Conservation (phyloP, 2,113 vertebrate species). For the Microcebus griseorufus region DNA sequence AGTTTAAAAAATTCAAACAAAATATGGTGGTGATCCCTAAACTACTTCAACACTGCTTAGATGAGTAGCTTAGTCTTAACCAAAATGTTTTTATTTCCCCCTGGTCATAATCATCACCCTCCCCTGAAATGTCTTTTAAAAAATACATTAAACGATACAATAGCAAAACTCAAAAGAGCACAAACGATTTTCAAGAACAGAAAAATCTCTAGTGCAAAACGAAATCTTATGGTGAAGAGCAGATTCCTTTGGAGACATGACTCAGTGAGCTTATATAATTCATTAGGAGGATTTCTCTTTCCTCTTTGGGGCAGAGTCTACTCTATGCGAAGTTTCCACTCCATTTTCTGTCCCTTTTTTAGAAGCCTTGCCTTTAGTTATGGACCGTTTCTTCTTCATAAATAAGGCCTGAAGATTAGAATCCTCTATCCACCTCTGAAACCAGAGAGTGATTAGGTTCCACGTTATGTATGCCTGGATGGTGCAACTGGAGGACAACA, state of each 20-base stretch:
- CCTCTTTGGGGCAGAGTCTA: slow-evolving; percentile 91
- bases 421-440: slow-evolving; percentile 92
- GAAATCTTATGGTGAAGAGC: slow-evolving; percentile 75
- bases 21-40: slow-evolving; percentile 7
- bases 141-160: slow-evolving; percentile 71
- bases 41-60: slow-evolving; percentile 60
- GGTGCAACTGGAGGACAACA: slow-evolving; percentile 94
- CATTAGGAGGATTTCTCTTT: slow-evolving; percentile 93
- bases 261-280: slow-evolving; percentile 73
- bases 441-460: slow-evolving; percentile 96
- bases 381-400: slow-evolving; percentile 90
- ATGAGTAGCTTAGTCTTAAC: slow-evolving; percentile 59
- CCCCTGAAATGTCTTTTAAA: slow-evolving; percentile 52
- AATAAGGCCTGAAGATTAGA: slow-evolving; percentile 84
- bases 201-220: slow-evolving; percentile 80
- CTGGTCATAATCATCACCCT: not conserved
- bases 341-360: slow-evolving; percentile 96
- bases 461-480: slow-evolving; percentile 98
- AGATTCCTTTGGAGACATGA: slow-evolving; percentile 83
- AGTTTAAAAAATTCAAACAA: slow-evolving; percentile 32
- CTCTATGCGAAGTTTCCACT: slow-evolving; percentile 89
- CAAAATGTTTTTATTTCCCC: slow-evolving; percentile 63
- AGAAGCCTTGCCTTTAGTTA: slow-evolving; percentile 90
- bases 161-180: slow-evolving; percentile 79
- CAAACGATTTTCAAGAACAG: slow-evolving; percentile 79